A percentile compares a stretch with the other conserved stretches of the same genome.
These are phyloP conservation scores for Myopa testacea DNA, from an alignment of 2,888 invertebrate species.

Conservation along the genomic window DNA sequence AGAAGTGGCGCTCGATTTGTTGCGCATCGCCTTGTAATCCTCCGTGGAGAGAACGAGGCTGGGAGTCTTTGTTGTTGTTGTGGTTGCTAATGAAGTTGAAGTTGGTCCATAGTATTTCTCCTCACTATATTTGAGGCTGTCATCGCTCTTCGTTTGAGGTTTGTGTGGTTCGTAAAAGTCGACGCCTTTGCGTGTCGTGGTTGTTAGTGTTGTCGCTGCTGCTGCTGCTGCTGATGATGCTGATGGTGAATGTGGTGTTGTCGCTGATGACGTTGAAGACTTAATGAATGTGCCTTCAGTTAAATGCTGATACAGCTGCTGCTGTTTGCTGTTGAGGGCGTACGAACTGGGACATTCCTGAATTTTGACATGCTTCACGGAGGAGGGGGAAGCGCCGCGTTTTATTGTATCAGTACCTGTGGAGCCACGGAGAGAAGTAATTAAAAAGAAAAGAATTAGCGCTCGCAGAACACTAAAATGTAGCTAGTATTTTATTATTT, in stretches of 20 bases:
- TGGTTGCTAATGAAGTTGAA: conserved; percentile 50
- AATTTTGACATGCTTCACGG: conserved; percentile 64
- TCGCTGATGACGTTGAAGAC: conserved; percentile 21
- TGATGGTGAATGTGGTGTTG: conserved; percentile 32
- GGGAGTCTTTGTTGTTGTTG: conserved; percentile 49
- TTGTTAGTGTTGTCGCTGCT: conserved; percentile 43
- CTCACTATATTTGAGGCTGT: conserved; percentile 50
- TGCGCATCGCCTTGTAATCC: conserved; percentile 62
- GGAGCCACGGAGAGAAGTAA: not conserved
- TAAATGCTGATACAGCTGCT: conserved; percentile 42
- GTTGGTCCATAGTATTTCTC: conserved; percentile 52
- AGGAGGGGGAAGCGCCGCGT: conserved; percentile 67
- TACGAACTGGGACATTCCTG: conserved; percentile 66
- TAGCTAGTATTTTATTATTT: not conserved
- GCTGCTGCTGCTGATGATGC: conserved; percentile 43
- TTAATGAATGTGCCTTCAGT: conserved; percentile 24
- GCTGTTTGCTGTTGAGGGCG: conserved; percentile 55
- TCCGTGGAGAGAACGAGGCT: conserved; percentile 55
- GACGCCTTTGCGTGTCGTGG: conserved; percentile 57
- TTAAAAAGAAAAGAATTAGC: not conserved
- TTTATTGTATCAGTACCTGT: conserved; percentile 69
- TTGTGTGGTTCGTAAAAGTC: conserved; percentile 65
- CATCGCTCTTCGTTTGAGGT: conserved; percentile 57
- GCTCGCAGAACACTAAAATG: not conserved
- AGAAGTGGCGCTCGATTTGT: conserved; percentile 64